Conservation (phyloP, 1,140 invertebrate genomes). For the Magallana ariakensis region DNA sequence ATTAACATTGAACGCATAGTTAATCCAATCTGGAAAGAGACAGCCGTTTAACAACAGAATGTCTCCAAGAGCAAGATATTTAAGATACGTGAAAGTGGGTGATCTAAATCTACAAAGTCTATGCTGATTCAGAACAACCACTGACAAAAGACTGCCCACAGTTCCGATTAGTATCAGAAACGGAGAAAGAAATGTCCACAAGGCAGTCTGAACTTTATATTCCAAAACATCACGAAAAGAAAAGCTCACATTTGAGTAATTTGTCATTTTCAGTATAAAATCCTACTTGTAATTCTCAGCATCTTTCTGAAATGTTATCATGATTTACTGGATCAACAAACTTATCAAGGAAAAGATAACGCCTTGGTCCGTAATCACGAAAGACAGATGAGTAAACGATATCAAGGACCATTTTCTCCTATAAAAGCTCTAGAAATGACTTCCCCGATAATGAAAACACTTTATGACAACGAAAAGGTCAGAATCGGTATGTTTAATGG, state of each 20-base stretch:
- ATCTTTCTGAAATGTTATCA: neutral
- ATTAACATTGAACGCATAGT: conserved; percentile 59
- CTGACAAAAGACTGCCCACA: conserved; percentile 68
- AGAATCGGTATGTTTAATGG: too few relatives aligned
- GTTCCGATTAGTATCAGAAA: conserved; percentile 67
- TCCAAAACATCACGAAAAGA: neutral
- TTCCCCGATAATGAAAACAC: too few relatives aligned
- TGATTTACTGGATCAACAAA: neutral
- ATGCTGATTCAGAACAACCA: conserved; percentile 65
- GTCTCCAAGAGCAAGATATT: conserved; percentile 65
- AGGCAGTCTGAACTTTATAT: neutral
- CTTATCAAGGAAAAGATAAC: neutral
- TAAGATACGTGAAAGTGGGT: conserved; percentile 68
- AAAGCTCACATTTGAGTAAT: neutral
- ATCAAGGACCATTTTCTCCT: neutral
- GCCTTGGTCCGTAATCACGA: neutral
- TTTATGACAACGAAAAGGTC: too few relatives aligned
- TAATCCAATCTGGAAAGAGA: conserved; percentile 69
- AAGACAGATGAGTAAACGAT: conserved; percentile 2
- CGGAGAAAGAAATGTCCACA: conserved; percentile 66
- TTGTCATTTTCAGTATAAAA: neutral
- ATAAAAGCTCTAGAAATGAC: neutral
- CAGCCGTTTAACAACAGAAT: conserved; percentile 43
- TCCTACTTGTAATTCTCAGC: neutral
- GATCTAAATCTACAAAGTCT: conserved; percentile 58